Percentiles rank a stretch among this genome's conserved stretches.
Evolutionary conservation across 2,888 invertebrate species (phyloP).

Genomic region (Drosophila sordidapex): DNA sequence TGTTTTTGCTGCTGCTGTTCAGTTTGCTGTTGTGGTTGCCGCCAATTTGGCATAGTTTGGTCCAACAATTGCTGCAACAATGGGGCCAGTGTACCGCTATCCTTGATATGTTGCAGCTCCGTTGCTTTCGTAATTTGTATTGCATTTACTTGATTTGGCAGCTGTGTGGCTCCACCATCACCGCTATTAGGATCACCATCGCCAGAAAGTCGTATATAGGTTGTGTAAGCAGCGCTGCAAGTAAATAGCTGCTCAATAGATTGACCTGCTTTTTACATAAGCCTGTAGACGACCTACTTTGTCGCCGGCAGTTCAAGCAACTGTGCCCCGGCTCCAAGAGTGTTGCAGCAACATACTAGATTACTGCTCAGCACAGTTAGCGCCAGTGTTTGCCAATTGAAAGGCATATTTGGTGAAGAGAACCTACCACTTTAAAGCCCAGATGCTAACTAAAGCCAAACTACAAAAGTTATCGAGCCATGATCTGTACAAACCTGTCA

Average conservation of each 20-base stretch:
- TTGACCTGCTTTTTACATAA: constrained; percentile 53
- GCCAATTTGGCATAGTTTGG: constrained; percentile 70
- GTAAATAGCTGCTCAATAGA: constrained; percentile 60
- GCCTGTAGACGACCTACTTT: constrained; percentile 67
- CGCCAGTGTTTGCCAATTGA: constrained; percentile 49
- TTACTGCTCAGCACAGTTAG: constrained; percentile 17
- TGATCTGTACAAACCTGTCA: constrained; percentile 30
- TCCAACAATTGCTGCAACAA: constrained; percentile 64
- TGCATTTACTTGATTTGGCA: constrained; percentile 46
- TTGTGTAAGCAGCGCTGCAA: constrained; percentile 50
- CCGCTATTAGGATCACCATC: not conserved
- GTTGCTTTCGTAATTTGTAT: constrained; percentile 57
- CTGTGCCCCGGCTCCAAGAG: constrained; percentile 37
- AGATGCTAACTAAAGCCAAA: constrained; percentile 47
- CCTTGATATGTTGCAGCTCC: constrained; percentile 55
- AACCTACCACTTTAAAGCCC: constrained; percentile 41
- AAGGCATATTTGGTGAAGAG: constrained; percentile 35
- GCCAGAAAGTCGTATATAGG: constrained; percentile 22
- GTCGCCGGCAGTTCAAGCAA: constrained; percentile 65
- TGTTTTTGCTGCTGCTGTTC: constrained; percentile 10
- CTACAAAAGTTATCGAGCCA: constrained; percentile 20
- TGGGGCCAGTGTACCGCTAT: constrained; percentile 58
- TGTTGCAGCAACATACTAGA: constrained; percentile 23
- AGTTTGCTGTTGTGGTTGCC: constrained; percentile 29
- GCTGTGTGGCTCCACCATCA: constrained; percentile 27